A percentile compares a stretch with the other conserved stretches of the same genome.
These are phyloP conservation scores for Festucalex cinctus DNA, from an alignment of 2,113 vertebrate species.

Conservation along the genomic window DNA sequence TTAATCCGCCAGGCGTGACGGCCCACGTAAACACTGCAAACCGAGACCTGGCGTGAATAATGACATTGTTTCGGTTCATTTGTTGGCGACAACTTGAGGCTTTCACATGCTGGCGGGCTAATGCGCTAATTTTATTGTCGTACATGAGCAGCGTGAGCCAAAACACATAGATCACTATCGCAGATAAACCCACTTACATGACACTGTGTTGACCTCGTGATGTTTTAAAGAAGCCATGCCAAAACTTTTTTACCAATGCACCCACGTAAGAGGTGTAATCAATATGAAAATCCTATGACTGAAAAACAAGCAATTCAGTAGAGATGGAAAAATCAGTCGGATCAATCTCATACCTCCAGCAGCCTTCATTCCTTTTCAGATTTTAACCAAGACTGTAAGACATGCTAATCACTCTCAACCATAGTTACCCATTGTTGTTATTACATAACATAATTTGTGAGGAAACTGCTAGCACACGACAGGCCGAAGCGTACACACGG, in stretches of 20 bases:
- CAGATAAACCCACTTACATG: background rate
- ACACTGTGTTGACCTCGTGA: background rate
- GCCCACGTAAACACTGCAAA: conserved; percentile 47
- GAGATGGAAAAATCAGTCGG: too few relatives aligned
- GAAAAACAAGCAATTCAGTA: too few relatives aligned
- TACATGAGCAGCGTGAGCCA: conserved; percentile 26
- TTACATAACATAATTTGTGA: background rate
- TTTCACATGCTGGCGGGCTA: conserved; percentile 35
- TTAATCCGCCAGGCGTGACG: conserved; percentile 57
- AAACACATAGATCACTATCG: background rate
- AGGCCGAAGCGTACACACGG: background rate
- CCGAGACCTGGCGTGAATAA: conserved; percentile 53
- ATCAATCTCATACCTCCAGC: too few relatives aligned
- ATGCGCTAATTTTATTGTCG: conserved; percentile 23
- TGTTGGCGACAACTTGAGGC: conserved; percentile 44
- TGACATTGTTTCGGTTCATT: conserved; percentile 59
- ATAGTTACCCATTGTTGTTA: background rate
- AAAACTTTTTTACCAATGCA: background rate
- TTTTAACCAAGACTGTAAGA: background rate
- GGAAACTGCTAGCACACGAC: background rate
- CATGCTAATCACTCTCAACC: background rate
- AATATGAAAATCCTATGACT: too few relatives aligned
- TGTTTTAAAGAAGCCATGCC: background rate
- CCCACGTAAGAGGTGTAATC: too few relatives aligned
- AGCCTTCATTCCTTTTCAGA: too few relatives aligned